Conservation (phyloP, 2,888 invertebrate genomes). For the Dryococelus australis region DNA sequence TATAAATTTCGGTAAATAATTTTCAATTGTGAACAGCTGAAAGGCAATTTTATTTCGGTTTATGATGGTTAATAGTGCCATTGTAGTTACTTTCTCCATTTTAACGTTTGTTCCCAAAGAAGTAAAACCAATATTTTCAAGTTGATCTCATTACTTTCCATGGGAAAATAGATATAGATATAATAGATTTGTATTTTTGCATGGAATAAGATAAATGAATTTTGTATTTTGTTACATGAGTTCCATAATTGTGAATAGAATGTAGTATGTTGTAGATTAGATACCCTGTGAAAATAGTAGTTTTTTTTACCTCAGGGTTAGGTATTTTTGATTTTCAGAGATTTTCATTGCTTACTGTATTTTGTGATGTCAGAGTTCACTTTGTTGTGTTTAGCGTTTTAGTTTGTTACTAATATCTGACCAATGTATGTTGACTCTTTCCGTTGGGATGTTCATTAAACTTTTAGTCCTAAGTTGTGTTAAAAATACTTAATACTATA, state of each 20-base stretch:
- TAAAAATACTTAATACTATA: too few species aligned
- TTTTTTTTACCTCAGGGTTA: background rate
- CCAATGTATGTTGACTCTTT: background rate
- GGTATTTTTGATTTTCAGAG: background rate
- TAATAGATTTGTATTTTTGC: background rate
- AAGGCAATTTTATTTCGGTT: background rate
- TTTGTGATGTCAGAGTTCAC: background rate
- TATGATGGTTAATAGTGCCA: background rate
- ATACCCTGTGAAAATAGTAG: background rate
- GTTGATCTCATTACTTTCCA: slow-evolving; percentile 10
- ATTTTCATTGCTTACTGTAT: background rate
- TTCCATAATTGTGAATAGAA: slow-evolving; percentile 8
- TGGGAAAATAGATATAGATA: background rate
- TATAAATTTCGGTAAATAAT: background rate
- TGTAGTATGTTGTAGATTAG: background rate
- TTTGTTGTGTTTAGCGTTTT: background rate
- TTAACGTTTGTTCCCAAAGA: background rate
- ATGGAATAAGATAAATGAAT: slow-evolving; percentile 1
- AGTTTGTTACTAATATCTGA: background rate
- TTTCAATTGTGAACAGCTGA: background rate
- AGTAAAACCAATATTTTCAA: background rate
- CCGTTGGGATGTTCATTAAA: background rate
- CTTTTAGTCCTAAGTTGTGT: background rate
- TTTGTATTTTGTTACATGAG: slow-evolving; percentile 10
- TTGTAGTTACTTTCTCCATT: slow-evolving; percentile 2